A percentile compares a stretch with the other conserved stretches of the same genome.
phyloP scores from a whole-genome alignment of 2,113 vertebrate species.

The Gulo gulo region DNA sequence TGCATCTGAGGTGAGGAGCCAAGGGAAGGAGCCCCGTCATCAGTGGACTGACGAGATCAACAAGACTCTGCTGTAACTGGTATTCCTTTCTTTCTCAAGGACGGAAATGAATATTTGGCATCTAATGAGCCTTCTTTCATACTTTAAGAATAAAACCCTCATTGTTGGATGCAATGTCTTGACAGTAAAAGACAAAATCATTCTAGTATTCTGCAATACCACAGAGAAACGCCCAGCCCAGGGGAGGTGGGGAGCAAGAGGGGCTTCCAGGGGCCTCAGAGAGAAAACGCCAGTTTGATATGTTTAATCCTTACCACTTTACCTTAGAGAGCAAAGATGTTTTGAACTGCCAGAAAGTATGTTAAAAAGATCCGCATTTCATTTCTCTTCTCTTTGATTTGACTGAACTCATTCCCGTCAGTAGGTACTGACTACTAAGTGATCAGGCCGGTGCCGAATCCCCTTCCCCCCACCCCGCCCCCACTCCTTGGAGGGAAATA shows the following conservation, averaged over 20 bases:
- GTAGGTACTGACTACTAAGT: not conserved
- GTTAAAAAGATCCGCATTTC: not conserved
- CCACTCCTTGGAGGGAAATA: not conserved
- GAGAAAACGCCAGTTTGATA: not conserved
- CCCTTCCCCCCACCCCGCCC: too few species aligned
- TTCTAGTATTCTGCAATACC: not conserved
- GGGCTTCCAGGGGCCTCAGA: not conserved
- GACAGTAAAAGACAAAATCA: not conserved
- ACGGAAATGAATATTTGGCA: not conserved
- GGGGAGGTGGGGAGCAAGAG: not conserved
- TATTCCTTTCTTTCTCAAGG: not conserved
- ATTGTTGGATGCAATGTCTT: not conserved
- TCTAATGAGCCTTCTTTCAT: not conserved
- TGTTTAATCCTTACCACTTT: not conserved
- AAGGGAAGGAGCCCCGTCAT: not conserved
- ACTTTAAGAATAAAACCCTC: not conserved
- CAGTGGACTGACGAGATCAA: not conserved
- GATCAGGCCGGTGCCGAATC: too few species aligned
- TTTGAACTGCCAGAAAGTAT: not conserved
- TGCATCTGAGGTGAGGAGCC: not conserved
- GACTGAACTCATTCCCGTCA: not conserved
- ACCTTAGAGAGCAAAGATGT: not conserved
- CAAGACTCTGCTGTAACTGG: not conserved
- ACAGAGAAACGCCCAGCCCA: accelerated
- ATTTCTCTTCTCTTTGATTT: not conserved